Evolutionary conservation across 2,113 vertebrate genomes (phyloP).

Genomic region (Mellivora capensis): DNA sequence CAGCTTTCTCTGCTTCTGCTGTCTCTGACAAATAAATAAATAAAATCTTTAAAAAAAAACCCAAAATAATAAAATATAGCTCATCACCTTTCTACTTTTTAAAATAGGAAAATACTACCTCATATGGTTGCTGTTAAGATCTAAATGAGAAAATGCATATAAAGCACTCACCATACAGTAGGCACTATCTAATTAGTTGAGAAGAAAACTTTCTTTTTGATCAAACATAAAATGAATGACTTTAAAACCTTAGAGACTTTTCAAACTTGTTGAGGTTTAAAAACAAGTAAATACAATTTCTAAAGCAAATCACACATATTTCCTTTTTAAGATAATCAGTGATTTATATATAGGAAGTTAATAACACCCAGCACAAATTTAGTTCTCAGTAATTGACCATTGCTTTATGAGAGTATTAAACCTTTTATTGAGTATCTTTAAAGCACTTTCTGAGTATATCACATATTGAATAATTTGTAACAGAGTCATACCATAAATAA

Average conservation of each 20-base stretch:
- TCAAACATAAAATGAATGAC: not conserved
- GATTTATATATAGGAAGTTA: conserved; percentile 16
- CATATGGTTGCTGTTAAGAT: not conserved
- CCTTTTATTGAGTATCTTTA: conserved; percentile 8
- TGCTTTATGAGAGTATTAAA: conserved; percentile 1
- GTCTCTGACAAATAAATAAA: too few species aligned
- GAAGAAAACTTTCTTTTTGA: not conserved
- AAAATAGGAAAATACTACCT: not conserved
- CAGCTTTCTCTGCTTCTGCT: too few species aligned
- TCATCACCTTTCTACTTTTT: not conserved
- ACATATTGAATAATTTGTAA: not conserved
- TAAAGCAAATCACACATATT: not conserved
- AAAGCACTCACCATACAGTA: not conserved
- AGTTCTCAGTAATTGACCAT: conserved; percentile 15
- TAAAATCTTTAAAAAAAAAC: too few species aligned
- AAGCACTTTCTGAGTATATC: not conserved
- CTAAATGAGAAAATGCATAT: not conserved
- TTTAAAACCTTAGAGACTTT: not conserved
- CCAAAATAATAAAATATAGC: not conserved
- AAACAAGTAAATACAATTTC: conserved; percentile 20
- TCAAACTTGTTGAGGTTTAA: conserved; percentile 7
- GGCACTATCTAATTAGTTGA: not conserved
- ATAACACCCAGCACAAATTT: not conserved
- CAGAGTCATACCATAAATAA: not conserved
- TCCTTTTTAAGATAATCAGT: not conserved